Conservation (phyloP, 2,888 invertebrate species). For the Therioaphis trifolii region DNA sequence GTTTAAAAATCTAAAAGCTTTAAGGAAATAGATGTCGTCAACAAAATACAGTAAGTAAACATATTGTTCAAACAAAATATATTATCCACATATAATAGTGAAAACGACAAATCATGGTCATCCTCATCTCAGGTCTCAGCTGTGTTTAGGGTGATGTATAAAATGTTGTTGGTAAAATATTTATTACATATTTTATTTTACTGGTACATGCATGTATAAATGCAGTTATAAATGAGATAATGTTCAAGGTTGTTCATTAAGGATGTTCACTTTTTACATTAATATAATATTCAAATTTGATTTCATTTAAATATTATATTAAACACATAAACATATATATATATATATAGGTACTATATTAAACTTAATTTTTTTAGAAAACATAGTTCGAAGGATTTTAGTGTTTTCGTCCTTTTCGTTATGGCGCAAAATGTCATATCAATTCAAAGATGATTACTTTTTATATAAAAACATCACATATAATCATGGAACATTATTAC, state of each 20-base stretch:
- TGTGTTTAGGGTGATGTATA: background rate
- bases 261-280: slow-evolving; percentile 22
- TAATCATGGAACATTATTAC: too few species aligned
- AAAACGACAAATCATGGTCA: background rate
- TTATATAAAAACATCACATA: too few species aligned
- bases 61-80: background rate
- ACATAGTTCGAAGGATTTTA: background rate
- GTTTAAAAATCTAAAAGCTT: background rate
- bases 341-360: too few species aligned
- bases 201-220: too few species aligned
- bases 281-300: slow-evolving; percentile 14
- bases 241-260: slow-evolving; percentile 23
- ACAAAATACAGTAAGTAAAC: background rate
- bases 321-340: too few species aligned
- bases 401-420: background rate
- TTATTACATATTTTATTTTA: background rate
- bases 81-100: background rate
- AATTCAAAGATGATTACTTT: too few species aligned
- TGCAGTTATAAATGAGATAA: background rate
- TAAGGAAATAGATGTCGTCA: background rate
- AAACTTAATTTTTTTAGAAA: background rate
- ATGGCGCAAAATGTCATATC: too few species aligned
- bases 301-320: background rate
- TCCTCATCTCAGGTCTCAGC: background rate
- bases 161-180: background rate